Evolutionary conservation across 2,113 vertebrate genomes (phyloP), one percentile per base, ranked within the genome.

Genomic region (Eptesicus fuscus): DNA sequence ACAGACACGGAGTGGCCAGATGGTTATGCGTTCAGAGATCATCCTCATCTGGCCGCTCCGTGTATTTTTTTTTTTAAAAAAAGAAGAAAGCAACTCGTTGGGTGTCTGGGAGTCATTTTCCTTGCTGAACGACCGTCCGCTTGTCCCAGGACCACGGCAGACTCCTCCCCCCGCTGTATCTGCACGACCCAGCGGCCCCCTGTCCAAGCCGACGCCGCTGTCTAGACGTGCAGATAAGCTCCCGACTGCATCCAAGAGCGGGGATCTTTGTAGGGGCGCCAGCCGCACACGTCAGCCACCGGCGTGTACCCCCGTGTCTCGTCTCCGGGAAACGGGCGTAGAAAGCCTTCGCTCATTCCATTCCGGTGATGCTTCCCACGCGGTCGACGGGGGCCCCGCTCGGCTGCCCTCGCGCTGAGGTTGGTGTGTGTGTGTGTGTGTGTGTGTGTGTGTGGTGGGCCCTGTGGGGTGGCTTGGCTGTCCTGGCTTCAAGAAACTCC

Each of bases 211-310:
- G 23, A 65, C 42, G 22, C 3, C 3, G 2, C 40, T 1, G 95
- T 95, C 90, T 90, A 93, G 93, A 93, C 74, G 1, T 0, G 37
- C 1, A 63, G 42, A 77, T 63, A 47, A 47, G 5, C 0, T 1
- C 12, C 35, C 1, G 90, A 71, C 83, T n/a, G 53, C 42, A 56
- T 22, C 37, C 37, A 2, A n/a, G 53, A 1, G 0, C 2, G 13
- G 13, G 13, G 1, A 0, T 5, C 80, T 77, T 23, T 82, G 82
- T 42, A 7, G 14, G 0, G 0, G 11, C 0, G 42, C 90, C 86
- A 65, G 53, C 10, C 0, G 3, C 49, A 0, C 0, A 2, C 9
- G 0, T 5, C 7, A 32, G 10, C 4, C 6, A 1, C 53, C 23
- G 35, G 13, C 28, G 0, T 1, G 7, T 0, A 2, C n/a, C 59